phyloP scores from a whole-genome alignment of 1,140 invertebrate species.

The Zaprionus ghesquierei region DNA sequence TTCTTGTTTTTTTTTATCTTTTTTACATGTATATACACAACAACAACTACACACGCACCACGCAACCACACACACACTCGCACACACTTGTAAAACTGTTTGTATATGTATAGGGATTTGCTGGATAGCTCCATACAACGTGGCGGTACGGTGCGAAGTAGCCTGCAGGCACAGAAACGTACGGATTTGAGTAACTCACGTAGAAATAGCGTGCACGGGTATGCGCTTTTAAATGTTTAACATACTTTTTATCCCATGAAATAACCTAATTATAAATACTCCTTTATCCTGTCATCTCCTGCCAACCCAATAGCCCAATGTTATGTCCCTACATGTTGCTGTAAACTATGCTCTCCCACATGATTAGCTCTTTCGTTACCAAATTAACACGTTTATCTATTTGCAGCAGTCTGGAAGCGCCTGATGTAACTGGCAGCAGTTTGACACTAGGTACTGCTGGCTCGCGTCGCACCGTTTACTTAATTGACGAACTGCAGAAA shows the following conservation, averaged over 20 bases:
- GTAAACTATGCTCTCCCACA: not conserved
- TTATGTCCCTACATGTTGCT: slow-evolving; percentile 9
- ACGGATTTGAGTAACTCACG: slow-evolving; percentile 80
- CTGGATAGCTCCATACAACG: slow-evolving; percentile 75
- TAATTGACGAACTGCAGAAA: slow-evolving; percentile 89
- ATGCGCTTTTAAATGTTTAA: slow-evolving; percentile 76
- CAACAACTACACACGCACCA: slow-evolving; percentile 44
- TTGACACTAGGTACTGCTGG: slow-evolving; percentile 89
- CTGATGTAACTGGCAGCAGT: slow-evolving; percentile 83
- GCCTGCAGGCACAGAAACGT: slow-evolving; percentile 80
- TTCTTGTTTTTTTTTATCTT: slow-evolving; percentile 51
- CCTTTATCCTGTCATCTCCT: not conserved
- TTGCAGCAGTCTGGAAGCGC: slow-evolving; percentile 75
- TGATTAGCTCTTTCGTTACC: too few relatives aligned
- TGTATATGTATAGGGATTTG: slow-evolving; percentile 55
- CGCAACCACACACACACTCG: slow-evolving; percentile 23
- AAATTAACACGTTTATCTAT: slow-evolving; percentile 8
- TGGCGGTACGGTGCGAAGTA: slow-evolving; percentile 72
- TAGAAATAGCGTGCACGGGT: slow-evolving; percentile 83
- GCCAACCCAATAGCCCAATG: not conserved
- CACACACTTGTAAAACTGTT: slow-evolving; percentile 19
- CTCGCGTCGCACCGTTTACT: slow-evolving; percentile 91
- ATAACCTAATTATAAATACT: slow-evolving; percentile 2
- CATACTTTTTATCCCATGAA: slow-evolving; percentile 19
- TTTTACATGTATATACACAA: slow-evolving; percentile 68